Evolutionary conservation across 2,888 invertebrate genomes (phyloP), one percentile per base, ranked within the genome.

Genomic region (Drosophila helvetica): DNA sequence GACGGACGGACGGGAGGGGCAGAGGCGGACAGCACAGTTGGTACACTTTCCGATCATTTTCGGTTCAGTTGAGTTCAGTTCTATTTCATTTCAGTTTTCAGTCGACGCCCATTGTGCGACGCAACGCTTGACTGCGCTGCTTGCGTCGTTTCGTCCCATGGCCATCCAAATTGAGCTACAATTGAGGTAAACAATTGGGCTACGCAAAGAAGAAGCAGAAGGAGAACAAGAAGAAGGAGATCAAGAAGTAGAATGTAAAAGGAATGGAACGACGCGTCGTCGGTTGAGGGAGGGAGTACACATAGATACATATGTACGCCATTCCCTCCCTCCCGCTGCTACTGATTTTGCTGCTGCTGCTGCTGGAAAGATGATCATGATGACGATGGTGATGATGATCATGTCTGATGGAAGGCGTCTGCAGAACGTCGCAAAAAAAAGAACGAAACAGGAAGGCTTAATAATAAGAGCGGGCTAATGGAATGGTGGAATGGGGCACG

Each of bases 361-460:
- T 38, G 38, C 38, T 38, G 7, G 7, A 38, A 38, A n/a, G 18
- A n/a, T 18, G 17, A 17, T 45, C 1, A 45, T 45, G 22, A 22
- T 22, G 22, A 22, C 4, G 0, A 22, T 22, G 18, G 8, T 18
- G 17, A 17, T 43, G 17, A 18, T 45, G 18, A 45, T 45, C 9
- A 45, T 17, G 17, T 8, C 3, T 45, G 45, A 18, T 45, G 45
- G 52, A 55, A 56, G 57, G 58, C 64, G 69, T 69, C 17, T 18
- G n/a, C n/a, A 17, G 51, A 67, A 62, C 76, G 67, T 61, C 60
- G 78, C 63, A 54, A 68, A 38, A 66, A 66, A 8, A 25, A 7
- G 67, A 54, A 66, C 46, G 68, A 67, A 79, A 77, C 86, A 80
- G 80, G 82, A 81, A 81, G 86, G 80, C 86, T 81, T 81, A 80